Conservation (phyloP, 2,113 vertebrate species). For the Hippocampus barbouri region DNA sequence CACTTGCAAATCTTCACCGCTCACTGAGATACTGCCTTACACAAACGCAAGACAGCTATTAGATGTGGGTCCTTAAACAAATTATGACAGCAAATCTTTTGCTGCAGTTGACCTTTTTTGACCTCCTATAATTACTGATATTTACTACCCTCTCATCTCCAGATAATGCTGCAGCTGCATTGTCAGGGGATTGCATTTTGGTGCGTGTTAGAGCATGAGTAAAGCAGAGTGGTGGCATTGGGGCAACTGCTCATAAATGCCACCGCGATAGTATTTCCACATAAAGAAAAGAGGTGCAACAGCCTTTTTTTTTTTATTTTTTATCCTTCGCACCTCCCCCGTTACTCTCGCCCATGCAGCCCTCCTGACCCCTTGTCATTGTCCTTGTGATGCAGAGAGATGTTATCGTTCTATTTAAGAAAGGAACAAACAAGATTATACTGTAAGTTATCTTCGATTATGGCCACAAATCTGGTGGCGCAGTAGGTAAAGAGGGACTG, state of each 20-base stretch:
- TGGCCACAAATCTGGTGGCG: slow-evolving; percentile 65
- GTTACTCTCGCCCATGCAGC: neutral
- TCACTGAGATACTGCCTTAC: too few relatives aligned
- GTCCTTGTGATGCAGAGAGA: slow-evolving; percentile 58
- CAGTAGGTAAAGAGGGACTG: slow-evolving; percentile 17
- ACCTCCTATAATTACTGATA: slow-evolving; percentile 63
- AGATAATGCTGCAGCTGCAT: slow-evolving; percentile 58
- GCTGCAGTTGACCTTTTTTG: slow-evolving; percentile 59
- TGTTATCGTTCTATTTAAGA: slow-evolving; percentile 73
- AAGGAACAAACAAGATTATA: slow-evolving; percentile 71
- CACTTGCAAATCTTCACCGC: too few relatives aligned
- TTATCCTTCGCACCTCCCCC: slow-evolving; percentile 25
- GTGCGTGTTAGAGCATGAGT: slow-evolving; percentile 43
- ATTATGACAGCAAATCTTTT: slow-evolving; percentile 79
- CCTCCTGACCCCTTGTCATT: slow-evolving; percentile 29
- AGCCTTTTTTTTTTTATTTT: slow-evolving; percentile 36
- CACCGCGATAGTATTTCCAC: slow-evolving; percentile 64
- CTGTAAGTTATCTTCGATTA: slow-evolving; percentile 70
- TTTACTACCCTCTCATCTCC: slow-evolving; percentile 61
- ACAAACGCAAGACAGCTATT: slow-evolving; percentile 63
- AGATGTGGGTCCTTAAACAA: slow-evolving; percentile 79
- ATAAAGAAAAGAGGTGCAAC: slow-evolving; percentile 68
- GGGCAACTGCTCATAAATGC: slow-evolving; percentile 65
- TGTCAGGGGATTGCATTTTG: slow-evolving; percentile 23
- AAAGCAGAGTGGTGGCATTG: slow-evolving; percentile 57